Evolutionary conservation across 1,140 invertebrate species (phyloP).

Genomic region (Procambarus virginalis): DNA sequence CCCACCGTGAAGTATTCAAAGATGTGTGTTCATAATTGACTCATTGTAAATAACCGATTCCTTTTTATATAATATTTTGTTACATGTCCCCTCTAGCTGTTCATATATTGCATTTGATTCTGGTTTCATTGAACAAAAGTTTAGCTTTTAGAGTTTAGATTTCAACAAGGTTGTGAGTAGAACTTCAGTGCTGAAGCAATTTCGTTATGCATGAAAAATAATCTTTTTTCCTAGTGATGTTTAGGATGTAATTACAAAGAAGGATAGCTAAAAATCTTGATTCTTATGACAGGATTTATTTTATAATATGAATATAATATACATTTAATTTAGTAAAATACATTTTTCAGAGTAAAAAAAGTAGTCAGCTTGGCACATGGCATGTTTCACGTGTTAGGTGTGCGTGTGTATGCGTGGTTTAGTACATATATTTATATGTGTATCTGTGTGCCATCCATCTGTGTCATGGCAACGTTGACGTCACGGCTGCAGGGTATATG

Average conservation of each 20-base stretch:
- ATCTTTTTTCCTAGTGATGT: not conserved
- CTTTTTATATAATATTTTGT: not conserved
- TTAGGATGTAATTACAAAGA: not conserved
- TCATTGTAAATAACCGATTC: too few species aligned
- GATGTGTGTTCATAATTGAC: too few species aligned
- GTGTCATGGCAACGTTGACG: slow-evolving; percentile 45
- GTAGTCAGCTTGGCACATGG: not conserved
- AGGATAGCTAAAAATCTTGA: not conserved
- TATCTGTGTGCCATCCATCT: slow-evolving; percentile 18
- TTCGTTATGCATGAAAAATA: not conserved
- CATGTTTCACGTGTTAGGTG: not conserved
- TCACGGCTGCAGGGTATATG: slow-evolving; percentile 54
- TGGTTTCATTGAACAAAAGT: too few species aligned
- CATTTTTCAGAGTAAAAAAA: not conserved
- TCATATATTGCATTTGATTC: too few species aligned
- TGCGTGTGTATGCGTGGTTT: not conserved
- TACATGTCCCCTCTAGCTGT: too few species aligned
- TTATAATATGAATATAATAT: not conserved
- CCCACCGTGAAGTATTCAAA: too few species aligned
- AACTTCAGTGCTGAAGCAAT: not conserved
- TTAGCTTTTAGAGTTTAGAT: too few species aligned
- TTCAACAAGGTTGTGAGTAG: not conserved
- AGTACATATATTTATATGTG: not conserved
- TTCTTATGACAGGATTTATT: slow-evolving; percentile 14
- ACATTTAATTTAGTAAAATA: not conserved